Conservation (phyloP, 2,113 vertebrate genomes). For the Crocuta crocuta region DNA sequence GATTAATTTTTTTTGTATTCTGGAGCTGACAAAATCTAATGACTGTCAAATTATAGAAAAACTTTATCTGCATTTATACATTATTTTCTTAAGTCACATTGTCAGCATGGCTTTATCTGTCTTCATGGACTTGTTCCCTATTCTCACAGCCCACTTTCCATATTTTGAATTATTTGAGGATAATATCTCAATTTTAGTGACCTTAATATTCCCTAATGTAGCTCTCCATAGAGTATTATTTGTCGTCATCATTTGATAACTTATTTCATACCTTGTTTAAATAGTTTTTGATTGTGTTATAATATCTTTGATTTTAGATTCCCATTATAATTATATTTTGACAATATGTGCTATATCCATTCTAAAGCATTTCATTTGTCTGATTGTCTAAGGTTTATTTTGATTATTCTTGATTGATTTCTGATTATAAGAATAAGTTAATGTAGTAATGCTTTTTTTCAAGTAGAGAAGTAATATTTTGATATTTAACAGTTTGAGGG, state of each 20-base stretch:
- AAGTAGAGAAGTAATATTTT: conserved; percentile 53
- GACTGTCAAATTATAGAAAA: background rate
- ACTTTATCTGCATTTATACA: background rate
- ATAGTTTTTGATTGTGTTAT: conserved; percentile 44
- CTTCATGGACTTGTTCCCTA: background rate
- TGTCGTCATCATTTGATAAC: conserved; percentile 31
- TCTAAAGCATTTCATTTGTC: conserved; percentile 65
- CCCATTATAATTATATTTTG: conserved; percentile 70
- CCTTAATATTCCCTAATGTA: background rate
- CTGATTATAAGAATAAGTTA: conserved; percentile 42
- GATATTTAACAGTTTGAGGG: background rate
- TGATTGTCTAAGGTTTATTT: conserved; percentile 64
- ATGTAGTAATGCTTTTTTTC: conserved; percentile 28
- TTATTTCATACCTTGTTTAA: conserved; percentile 10
- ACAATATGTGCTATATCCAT: conserved; percentile 26
- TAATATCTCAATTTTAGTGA: background rate
- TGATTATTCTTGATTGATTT: conserved; percentile 46
- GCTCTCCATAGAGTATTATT: background rate
- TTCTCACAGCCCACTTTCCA: background rate
- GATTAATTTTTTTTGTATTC: background rate
- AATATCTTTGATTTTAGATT: conserved; percentile 53
- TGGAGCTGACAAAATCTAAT: background rate
- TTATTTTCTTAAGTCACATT: background rate
- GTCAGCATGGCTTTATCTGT: background rate
- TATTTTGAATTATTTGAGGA: background rate